Base-by-base conservation (phyloP, 2,888 invertebrate genomes). In the Tuberolachnus salignus region DNA sequence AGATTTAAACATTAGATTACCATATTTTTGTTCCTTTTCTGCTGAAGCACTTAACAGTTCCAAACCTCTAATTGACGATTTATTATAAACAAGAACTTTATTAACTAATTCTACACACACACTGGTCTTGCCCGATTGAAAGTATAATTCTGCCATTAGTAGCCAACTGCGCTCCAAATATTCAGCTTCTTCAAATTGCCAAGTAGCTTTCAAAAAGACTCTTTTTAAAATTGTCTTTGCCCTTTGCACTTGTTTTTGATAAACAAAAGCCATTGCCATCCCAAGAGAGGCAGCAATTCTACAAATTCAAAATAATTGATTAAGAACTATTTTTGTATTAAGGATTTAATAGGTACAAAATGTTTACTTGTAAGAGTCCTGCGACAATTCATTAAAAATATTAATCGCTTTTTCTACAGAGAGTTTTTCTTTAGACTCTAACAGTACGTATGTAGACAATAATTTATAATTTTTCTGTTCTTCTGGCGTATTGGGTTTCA, bases 141-240 rank as follows among this genome's bases (percentile, higher is more conserved):
- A 89, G 84, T 94, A 97, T 82, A 93, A 92, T 82, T 98, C 97
- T 0, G 95, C 94, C n/a, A 98, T 87, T 64, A 98, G 88, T 10
- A 98, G 85, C 98, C 98, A 98, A 85, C 96, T 94, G 81, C 94
- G 90, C 87, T 98, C 98, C 81, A 98, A 87, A 84, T 97, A 96
- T 84, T 98, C 97, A 0, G 97, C 96, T 84, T 97, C 97, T 85
- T 97, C 96, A 83, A 97, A 94, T 16, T 92, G 95, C 98, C 98
- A 98, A 0, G 88, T 87, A 72, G 91, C 90, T 82, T 94, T 93
- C 16, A 74, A 64, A 0, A 92, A 90, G 21, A 98, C 90, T 44
- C 95, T 88, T 86, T 98, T 98, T 72, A 99, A 85, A 83, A 97
- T 94, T 85, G 95, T 96, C 83, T 97, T 92, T 0, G 98, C 97